A percentile compares a stretch with the other conserved stretches of the same genome.
Evolutionary conservation across 2,113 vertebrate genomes (phyloP).

Genomic region (Notechis scutatus): DNA sequence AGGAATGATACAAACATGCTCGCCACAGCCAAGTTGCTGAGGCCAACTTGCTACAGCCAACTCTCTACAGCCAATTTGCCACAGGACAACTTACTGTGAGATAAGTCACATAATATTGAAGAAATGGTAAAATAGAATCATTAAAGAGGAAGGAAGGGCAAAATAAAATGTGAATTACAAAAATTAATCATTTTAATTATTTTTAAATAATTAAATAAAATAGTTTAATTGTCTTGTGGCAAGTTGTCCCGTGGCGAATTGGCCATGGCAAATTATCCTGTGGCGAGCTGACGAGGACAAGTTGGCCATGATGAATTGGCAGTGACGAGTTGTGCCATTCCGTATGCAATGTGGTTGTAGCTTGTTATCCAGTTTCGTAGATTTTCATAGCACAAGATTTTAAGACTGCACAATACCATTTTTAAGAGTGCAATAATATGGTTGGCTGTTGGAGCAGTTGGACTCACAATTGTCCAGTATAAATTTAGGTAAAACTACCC

Average conservation of each 20-base stretch:
- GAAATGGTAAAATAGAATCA: background rate
- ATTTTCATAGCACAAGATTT: background rate
- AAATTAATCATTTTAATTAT: background rate
- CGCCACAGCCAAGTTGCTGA: background rate
- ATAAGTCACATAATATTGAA: background rate
- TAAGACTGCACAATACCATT: background rate
- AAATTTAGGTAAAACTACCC: background rate
- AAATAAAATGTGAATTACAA: background rate
- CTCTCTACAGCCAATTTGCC: no score
- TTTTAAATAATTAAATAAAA: background rate
- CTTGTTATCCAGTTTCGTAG: background rate
- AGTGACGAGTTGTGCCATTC: background rate
- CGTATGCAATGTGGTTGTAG: background rate
- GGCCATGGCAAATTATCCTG: no score
- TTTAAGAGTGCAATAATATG: background rate
- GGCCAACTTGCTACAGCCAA: no score
- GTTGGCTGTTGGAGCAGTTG: background rate
- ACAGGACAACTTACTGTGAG: background rate
- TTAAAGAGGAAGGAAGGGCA: background rate
- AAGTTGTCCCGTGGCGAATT: no score
- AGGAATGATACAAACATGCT: background rate
- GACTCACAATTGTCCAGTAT: background rate
- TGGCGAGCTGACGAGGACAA: no score
- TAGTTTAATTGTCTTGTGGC: background rate
- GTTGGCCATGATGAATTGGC: background rate